A percentile compares a stretch with the other conserved stretches of the same genome.
phyloP scores from a whole-genome alignment of 2,113 vertebrate species.

The Marcusenius ussheri region DNA sequence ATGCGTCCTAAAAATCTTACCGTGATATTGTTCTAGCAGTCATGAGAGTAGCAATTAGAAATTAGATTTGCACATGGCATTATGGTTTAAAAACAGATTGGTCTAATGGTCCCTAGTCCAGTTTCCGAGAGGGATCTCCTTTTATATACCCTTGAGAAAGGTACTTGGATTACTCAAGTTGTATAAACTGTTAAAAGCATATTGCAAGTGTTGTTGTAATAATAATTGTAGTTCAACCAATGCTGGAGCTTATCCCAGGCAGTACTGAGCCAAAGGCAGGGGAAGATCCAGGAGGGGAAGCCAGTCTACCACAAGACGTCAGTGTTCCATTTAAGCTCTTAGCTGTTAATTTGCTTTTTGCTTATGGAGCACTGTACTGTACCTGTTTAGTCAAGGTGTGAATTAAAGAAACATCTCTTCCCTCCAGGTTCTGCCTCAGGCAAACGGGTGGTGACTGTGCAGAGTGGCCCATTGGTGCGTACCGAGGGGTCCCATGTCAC shows the following conservation, averaged over 20 bases:
- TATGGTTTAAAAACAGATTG: background rate
- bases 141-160: background rate
- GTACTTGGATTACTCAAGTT: background rate
- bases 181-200: background rate
- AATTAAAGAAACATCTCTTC: background rate
- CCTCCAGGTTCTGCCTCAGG: conserved; percentile 55
- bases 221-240: background rate
- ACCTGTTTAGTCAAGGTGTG: background rate
- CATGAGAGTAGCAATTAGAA: background rate
- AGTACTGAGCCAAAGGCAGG: background rate
- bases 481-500: conserved; percentile 82
- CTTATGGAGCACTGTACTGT: background rate
- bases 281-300: background rate
- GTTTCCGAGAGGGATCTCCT: background rate
- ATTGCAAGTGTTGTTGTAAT: background rate
- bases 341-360: background rate
- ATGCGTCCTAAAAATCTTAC: background rate
- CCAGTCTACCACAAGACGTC: background rate
- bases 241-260: background rate
- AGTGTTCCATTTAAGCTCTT: background rate
- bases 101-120: background rate
- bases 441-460: conserved; percentile 76
- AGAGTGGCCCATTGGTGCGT: conserved; percentile 79
- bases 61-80: background rate
- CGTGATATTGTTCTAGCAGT: background rate